A percentile compares a stretch with the other conserved stretches of the same genome.
Conservation (phyloP, 1,140 invertebrate genomes). For the Camponotus floridanus region DNA sequence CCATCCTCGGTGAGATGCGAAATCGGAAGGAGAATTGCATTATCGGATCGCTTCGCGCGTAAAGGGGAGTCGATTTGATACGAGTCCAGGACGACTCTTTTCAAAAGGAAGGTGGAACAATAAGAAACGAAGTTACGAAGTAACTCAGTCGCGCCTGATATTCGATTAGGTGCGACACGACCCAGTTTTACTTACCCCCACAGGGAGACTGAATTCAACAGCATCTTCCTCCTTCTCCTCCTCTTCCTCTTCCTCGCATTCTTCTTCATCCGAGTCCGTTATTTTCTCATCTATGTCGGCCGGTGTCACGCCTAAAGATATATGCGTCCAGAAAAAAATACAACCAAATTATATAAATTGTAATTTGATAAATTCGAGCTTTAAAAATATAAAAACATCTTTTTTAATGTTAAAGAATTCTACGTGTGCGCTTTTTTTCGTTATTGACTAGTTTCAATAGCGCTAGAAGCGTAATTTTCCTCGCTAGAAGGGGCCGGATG, state of each 20-base stretch:
- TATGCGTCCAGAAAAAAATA: conserved; percentile 77
- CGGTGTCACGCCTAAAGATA: conserved; percentile 23
- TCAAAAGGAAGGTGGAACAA: conserved; percentile 10
- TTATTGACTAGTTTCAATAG: conserved; percentile 15
- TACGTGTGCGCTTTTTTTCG: conserved; percentile 19
- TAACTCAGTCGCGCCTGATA: conserved; percentile 19
- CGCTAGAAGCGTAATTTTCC: conserved; percentile 30
- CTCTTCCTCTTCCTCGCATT: conserved; percentile 87
- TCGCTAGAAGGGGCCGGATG: not conserved
- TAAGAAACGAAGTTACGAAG: conserved; percentile 24
- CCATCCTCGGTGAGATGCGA: not conserved
- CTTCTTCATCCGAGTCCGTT: conserved; percentile 78
- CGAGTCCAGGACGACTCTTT: conserved; percentile 33
- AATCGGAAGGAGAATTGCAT: conserved; percentile 29
- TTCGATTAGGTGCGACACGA: conserved; percentile 47
- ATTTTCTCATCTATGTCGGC: not conserved
- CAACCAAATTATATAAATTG: conserved; percentile 12
- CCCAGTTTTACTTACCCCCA: conserved; percentile 70
- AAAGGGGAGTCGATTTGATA: conserved; percentile 21
- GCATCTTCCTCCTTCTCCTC: conserved; percentile 78
- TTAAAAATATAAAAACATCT: not conserved
- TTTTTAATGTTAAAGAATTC: not conserved
- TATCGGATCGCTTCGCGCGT: conserved; percentile 24
- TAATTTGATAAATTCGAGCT: not conserved
- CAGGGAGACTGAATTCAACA: conserved; percentile 75